Percentiles rank a stretch among this genome's conserved stretches.
Evolutionary conservation across 2,113 vertebrate genomes (phyloP).

Genomic region (Larimichthys polyactis): DNA sequence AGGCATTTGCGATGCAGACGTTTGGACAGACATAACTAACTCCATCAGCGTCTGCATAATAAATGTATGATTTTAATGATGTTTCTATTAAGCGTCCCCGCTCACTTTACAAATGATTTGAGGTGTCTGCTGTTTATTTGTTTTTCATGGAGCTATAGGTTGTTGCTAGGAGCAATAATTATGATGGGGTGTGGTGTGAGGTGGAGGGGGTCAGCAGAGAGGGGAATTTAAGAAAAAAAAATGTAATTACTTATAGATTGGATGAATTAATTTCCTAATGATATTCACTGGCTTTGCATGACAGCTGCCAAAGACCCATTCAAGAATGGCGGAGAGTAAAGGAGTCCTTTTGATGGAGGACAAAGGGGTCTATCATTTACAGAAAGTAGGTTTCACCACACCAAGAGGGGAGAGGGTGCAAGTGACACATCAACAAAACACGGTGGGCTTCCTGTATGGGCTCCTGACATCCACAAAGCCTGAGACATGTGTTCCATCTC

Average conservation of each 20-base stretch:
- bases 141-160: slow-evolving; percentile 87
- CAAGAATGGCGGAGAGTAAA: slow-evolving; percentile 81
- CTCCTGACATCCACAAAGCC: slow-evolving; percentile 86
- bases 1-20: slow-evolving; percentile 81
- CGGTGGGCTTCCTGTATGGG: slow-evolving; percentile 85
- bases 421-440: slow-evolving; percentile 93
- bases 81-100: slow-evolving; percentile 86
- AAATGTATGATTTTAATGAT: slow-evolving; percentile 86
- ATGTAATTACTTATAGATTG: slow-evolving; percentile 89
- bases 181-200: slow-evolving; percentile 57
- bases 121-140: slow-evolving; percentile 89
- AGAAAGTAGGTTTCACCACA: slow-evolving; percentile 85
- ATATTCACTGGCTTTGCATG: slow-evolving; percentile 88
- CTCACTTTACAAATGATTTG: slow-evolving; percentile 87
- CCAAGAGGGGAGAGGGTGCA: slow-evolving; percentile 86
- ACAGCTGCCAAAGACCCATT: slow-evolving; percentile 89
- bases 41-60: slow-evolving; percentile 86
- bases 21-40: slow-evolving; percentile 85
- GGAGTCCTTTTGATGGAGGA: slow-evolving; percentile 87
- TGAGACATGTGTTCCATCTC: slow-evolving; percentile 87
- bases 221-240: slow-evolving; percentile 72
- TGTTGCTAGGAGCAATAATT: slow-evolving; percentile 88
- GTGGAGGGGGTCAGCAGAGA: slow-evolving; percentile 58
- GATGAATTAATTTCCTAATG: slow-evolving; percentile 91
- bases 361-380: slow-evolving; percentile 88